Percentiles rank a stretch among this genome's conserved stretches.
Evolutionary conservation across 2,888 invertebrate species (phyloP).

Genomic region (Aleiodes alternator): DNA sequence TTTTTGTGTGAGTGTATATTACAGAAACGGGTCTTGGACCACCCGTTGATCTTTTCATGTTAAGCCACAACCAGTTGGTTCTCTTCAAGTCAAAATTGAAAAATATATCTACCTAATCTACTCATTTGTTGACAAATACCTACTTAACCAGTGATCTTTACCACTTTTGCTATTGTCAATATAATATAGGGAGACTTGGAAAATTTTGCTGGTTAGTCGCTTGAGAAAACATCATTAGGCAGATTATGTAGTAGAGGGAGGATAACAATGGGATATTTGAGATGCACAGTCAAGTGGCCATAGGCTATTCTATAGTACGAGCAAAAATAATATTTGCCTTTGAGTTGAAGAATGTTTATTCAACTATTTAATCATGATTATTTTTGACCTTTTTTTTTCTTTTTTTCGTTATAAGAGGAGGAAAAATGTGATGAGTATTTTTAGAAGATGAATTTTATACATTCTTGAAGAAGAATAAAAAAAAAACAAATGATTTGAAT

Average conservation of each 20-base stretch:
- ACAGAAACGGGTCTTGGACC: background rate
- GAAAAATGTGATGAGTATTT: too few species aligned
- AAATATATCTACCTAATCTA: background rate
- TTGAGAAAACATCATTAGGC: conserved; percentile 15
- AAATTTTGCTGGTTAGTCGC: conserved; percentile 10
- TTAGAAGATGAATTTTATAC: too few species aligned
- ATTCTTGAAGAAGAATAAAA: too few species aligned
- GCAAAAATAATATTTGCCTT: too few species aligned
- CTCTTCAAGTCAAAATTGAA: conserved; percentile 12
- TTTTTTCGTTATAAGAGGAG: too few species aligned
- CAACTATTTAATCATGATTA: too few species aligned
- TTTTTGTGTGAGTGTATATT: conserved; percentile 5
- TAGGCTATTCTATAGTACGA: background rate
- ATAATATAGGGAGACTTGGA: background rate
- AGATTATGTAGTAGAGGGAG: background rate
- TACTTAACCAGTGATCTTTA: conserved; percentile 6
- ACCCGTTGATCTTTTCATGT: conserved; percentile 9
- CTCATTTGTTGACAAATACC: conserved; percentile 9
- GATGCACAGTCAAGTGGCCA: conserved; percentile 11
- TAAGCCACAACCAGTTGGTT: conserved; percentile 5
- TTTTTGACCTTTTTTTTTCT: too few species aligned
- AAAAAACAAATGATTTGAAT: too few species aligned
- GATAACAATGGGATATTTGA: conserved; percentile 23
- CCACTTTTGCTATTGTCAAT: conserved; percentile 22
- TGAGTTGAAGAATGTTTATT: too few species aligned